These are phyloP conservation scores for Tachypleus tridentatus DNA, from an alignment of 1,140 invertebrate species.

Conservation along the genomic window DNA sequence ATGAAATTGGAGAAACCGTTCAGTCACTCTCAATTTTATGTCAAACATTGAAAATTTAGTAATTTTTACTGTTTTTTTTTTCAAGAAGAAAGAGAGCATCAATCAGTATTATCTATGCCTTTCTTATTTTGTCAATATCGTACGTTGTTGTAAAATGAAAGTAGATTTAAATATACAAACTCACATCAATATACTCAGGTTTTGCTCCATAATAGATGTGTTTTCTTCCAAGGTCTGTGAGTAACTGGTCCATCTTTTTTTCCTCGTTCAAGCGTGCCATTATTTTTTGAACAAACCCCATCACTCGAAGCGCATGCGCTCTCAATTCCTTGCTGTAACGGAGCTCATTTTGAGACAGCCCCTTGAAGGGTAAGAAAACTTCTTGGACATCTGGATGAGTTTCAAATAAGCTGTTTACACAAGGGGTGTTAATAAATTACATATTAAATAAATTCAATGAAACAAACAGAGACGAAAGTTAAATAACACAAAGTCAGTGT, in stretches of 20 bases:
- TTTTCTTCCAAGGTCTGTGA: conserved; percentile 41
- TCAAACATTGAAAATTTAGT: too few species aligned
- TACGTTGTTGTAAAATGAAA: too few species aligned
- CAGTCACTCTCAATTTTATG: too few species aligned
- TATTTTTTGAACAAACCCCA: conserved; percentile 48
- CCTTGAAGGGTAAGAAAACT: conserved; percentile 44
- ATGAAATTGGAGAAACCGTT: too few species aligned
- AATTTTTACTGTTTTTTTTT: too few species aligned
- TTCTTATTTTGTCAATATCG: too few species aligned
- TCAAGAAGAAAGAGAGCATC: too few species aligned
- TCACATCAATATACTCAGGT: conserved; percentile 45
- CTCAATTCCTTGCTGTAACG: conserved; percentile 41
- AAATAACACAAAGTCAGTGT: too few species aligned
- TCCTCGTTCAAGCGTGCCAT: conserved; percentile 42
- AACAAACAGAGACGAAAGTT: too few species aligned
- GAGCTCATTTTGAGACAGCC: conserved; percentile 39
- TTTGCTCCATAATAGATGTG: conserved; percentile 46
- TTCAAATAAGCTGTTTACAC: conserved; percentile 39
- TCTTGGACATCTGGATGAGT: conserved; percentile 47
- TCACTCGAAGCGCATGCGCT: conserved; percentile 45
- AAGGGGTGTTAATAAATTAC: too few species aligned
- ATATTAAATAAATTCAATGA: too few species aligned
- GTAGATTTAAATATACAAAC: conserved; percentile 22
- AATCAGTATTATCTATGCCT: too few species aligned
- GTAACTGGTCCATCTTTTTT: conserved; percentile 39